Percentiles rank a stretch among this genome's conserved stretches.
phyloP scores from a whole-genome alignment of 2,113 vertebrate genomes.

The Grantiella picta region DNA sequence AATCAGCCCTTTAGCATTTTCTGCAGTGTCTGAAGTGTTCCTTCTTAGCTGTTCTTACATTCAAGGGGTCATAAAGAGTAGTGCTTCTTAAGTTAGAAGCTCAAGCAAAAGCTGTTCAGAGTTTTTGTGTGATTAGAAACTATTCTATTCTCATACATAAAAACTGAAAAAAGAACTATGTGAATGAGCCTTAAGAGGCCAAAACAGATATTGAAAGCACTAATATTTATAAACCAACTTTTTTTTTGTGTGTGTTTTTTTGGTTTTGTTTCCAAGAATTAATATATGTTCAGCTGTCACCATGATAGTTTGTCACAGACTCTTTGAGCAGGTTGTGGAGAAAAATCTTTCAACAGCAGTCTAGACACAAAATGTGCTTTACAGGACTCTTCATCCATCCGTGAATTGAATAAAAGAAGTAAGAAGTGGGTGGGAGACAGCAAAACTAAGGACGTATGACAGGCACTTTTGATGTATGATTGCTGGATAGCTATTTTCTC shows the following conservation, averaged over 20 bases:
- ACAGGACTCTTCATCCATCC: background rate
- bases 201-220: background rate
- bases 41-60: background rate
- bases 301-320: background rate
- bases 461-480: background rate
- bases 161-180: background rate
- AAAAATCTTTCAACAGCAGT: background rate
- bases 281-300: background rate
- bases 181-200: background rate
- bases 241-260: background rate
- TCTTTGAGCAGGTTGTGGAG: background rate
- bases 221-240: background rate
- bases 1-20: background rate
- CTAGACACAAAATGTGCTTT: background rate
- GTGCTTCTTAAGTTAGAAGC: background rate
- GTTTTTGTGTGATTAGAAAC: background rate
- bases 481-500: background rate
- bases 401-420: background rate
- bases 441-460: background rate
- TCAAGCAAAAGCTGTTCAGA: background rate
- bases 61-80: background rate
- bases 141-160: background rate
- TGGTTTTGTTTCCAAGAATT: background rate
- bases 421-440: background rate
- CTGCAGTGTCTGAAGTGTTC: background rate